A percentile compares a stretch with the other conserved stretches of the same genome.
These are phyloP conservation scores for Styela plicata DNA, from an alignment of 23 tunicate species.

Conservation along the genomic window DNA sequence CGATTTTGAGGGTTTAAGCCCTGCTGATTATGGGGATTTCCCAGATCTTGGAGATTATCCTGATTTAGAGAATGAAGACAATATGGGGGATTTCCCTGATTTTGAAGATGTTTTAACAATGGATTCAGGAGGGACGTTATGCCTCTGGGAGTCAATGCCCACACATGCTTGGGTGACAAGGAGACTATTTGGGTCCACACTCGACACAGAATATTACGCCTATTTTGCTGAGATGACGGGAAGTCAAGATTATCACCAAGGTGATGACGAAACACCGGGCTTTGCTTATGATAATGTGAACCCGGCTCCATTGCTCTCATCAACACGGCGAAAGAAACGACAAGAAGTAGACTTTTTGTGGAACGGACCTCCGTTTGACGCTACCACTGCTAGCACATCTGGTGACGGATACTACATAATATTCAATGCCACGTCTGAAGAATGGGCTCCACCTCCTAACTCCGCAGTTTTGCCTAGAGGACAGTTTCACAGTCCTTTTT, in stretches of 20 bases:
- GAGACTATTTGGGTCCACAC: not conserved
- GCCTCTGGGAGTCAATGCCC: not conserved
- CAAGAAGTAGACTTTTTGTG: not conserved
- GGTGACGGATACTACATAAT: slow-evolving; percentile 26
- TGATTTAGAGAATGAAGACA: not conserved
- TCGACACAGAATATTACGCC: slow-evolving; percentile 3
- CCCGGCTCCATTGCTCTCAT: slow-evolving; percentile 2
- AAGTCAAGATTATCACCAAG: not conserved
- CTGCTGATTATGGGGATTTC: not conserved
- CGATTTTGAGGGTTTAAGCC: not conserved
- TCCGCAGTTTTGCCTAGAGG: not conserved
- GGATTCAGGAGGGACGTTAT: slow-evolving; percentile 26
- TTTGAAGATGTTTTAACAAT: not conserved
- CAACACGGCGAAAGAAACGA: not conserved
- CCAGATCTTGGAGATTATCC: not conserved
- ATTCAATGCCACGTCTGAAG: slow-evolving; percentile 2
- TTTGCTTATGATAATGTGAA: not conserved
- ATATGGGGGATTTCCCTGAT: slow-evolving; percentile 14
- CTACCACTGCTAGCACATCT: slow-evolving; percentile 22
- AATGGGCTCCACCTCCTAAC: not conserved
- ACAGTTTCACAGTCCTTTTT: slow-evolving; percentile 53
- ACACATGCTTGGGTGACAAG: not conserved
- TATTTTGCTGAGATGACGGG: not conserved
- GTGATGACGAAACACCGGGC: not conserved
- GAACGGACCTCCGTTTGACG: slow-evolving; percentile 23